Percentiles rank a stretch among this genome's conserved stretches.
Conservation (phyloP, 1,140 invertebrate genomes). For the Branchinecta lindahli region DNA sequence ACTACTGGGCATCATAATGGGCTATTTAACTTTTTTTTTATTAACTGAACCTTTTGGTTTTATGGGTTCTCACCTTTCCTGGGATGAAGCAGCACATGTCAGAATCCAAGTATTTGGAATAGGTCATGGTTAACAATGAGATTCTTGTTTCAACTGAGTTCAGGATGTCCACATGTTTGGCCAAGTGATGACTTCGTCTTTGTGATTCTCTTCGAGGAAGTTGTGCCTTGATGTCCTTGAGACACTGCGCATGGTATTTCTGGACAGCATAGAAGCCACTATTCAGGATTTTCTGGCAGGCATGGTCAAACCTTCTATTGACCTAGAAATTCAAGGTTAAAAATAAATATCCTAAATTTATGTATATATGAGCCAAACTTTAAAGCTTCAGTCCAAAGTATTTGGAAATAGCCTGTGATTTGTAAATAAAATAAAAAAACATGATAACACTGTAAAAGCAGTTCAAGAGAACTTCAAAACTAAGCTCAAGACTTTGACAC, state of each 20-base stretch:
- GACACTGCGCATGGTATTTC: conserved; percentile 50
- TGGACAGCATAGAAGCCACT: conserved; percentile 64
- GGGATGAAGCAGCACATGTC: conserved; percentile 81
- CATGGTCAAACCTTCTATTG: conserved; percentile 57
- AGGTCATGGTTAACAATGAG: conserved; percentile 82
- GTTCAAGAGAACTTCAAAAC: too few relatives aligned
- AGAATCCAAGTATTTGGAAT: conserved; percentile 64
- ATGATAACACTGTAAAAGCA: too few relatives aligned
- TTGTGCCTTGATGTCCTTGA: conserved; percentile 60
- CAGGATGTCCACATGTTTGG: conserved; percentile 71
- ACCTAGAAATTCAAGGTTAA: conserved; percentile 40
- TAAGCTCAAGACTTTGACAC: too few relatives aligned
- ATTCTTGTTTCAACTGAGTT: conserved; percentile 65
- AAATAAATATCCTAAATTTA: too few relatives aligned
- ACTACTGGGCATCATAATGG: neutral
- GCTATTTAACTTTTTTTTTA: neutral
- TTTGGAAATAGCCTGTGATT: too few relatives aligned
- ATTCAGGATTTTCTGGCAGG: conserved; percentile 56
- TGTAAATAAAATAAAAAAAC: too few relatives aligned
- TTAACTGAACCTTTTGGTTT: neutral
- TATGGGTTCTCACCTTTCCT: conserved; percentile 47
- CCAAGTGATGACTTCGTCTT: conserved; percentile 59
- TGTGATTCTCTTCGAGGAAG: conserved; percentile 76
- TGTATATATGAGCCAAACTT: too few relatives aligned
- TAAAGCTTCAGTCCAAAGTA: too few relatives aligned